These are phyloP conservation scores for Sphaerophoria rueppellii DNA, from an alignment of 2,888 invertebrate species.

Conservation along the genomic window DNA sequence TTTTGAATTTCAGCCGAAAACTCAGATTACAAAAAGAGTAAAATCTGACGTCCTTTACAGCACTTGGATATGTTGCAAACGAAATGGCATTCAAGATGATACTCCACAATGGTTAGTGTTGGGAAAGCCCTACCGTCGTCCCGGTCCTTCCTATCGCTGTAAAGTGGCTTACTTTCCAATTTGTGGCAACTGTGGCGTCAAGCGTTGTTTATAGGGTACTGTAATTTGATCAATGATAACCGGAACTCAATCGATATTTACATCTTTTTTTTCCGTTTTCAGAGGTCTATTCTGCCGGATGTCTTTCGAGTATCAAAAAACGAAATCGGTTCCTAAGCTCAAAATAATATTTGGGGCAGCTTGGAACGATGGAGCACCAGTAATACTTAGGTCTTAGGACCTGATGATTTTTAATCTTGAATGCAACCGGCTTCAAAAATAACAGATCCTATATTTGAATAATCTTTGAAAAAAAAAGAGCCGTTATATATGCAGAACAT, in stretches of 20 bases:
- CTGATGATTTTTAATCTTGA: no score
- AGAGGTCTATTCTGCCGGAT: no score
- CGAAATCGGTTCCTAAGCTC: no score
- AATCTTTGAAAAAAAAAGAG: no score
- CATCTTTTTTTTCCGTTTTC: no score
- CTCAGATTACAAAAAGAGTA: slow-evolving; percentile 17
- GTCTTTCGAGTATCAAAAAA: no score
- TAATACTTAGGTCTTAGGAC: no score
- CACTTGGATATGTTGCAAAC: slow-evolving; percentile 40
- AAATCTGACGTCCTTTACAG: slow-evolving; percentile 36
- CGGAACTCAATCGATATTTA: neutral
- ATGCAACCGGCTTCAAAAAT: no score
- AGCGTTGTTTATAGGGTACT: neutral
- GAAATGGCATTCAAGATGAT: slow-evolving; percentile 53
- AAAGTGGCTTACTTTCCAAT: slow-evolving; percentile 16
- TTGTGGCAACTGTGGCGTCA: neutral
- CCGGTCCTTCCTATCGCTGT: slow-evolving; percentile 21
- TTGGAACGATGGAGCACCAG: no score
- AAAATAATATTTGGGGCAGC: no score
- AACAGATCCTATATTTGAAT: no score
- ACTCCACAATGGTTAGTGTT: slow-evolving; percentile 38
- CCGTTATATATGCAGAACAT: no score
- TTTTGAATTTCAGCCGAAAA: slow-evolving; percentile 21
- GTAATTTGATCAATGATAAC: neutral
- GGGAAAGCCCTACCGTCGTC: slow-evolving; percentile 16